Evolutionary conservation across 1,140 invertebrate genomes (phyloP).

Genomic region (Diorhabda sublineata): DNA sequence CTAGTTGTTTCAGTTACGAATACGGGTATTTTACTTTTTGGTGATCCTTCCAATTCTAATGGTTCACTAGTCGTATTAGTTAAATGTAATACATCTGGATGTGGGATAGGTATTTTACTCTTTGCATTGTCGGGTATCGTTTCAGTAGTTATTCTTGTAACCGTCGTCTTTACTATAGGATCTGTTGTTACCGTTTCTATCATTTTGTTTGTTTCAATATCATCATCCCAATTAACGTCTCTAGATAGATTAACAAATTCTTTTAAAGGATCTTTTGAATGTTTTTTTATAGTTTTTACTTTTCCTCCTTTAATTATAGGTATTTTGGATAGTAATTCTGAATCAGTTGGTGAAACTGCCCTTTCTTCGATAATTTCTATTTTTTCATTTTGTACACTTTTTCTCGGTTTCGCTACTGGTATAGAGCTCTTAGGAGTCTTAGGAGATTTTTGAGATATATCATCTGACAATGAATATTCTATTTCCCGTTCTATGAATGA

Average conservation of each 20-base stretch:
- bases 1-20: conserved; percentile 43
- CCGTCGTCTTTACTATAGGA: conserved; percentile 47
- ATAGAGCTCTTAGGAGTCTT: conserved; percentile 32
- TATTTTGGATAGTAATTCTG: conserved; percentile 42
- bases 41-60: conserved; percentile 20
- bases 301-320: conserved; percentile 41
- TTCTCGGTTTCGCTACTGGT: conserved; percentile 33
- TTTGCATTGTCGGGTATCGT: conserved; percentile 28
- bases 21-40: conserved; percentile 50
- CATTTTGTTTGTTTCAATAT: conserved; percentile 43
- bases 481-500: conserved; percentile 28
- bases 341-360: conserved; percentile 29
- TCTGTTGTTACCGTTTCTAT: conserved; percentile 45
- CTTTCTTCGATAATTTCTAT: conserved; percentile 8
- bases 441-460: conserved; percentile 21
- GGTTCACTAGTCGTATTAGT: conserved; percentile 20
- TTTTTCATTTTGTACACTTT: conserved; percentile 32
- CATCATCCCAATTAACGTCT: conserved; percentile 49
- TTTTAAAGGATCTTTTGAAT: conserved; percentile 47
- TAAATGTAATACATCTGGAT: conserved; percentile 16
- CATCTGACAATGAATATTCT: conserved; percentile 23
- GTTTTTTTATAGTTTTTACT: conserved; percentile 49
- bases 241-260: conserved; percentile 44
- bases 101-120: conserved; percentile 37
- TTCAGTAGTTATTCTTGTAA: conserved; percentile 37